Evolutionary conservation across 2,113 vertebrate species (phyloP).

Genomic region (Terrapene triunguis): DNA sequence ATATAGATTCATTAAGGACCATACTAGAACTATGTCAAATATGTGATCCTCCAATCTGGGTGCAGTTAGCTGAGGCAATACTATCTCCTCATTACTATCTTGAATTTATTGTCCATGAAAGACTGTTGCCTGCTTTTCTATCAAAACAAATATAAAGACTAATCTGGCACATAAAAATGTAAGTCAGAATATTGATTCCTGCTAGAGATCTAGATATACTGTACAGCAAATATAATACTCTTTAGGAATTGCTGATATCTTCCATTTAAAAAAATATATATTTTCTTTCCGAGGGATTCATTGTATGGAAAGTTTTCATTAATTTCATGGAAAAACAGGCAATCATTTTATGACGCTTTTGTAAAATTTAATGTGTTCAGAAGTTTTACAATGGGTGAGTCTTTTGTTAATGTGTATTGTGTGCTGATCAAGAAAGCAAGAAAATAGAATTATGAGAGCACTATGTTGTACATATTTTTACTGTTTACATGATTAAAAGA

Average conservation of each 20-base stretch:
- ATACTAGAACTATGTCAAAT: constrained; percentile 77
- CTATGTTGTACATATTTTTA: background rate
- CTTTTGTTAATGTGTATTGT: background rate
- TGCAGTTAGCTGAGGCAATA: constrained; percentile 79
- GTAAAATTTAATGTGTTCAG: constrained; percentile 25
- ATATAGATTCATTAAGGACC: constrained; percentile 81
- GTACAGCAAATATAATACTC: background rate
- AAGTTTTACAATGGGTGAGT: constrained; percentile 47
- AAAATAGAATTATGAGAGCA: background rate
- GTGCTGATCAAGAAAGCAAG: constrained; percentile 3
- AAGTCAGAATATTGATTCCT: constrained; percentile 72
- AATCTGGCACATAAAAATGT: constrained; percentile 79
- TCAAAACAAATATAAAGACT: constrained; percentile 85
- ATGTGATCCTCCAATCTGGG: constrained; percentile 80
- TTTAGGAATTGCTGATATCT: constrained; percentile 33
- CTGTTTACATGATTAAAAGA: background rate
- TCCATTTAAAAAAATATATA: background rate
- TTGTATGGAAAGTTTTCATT: constrained; percentile 22
- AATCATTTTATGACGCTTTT: background rate
- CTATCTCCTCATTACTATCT: constrained; percentile 81
- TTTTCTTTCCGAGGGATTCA: constrained; percentile 28
- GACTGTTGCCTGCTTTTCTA: constrained; percentile 82
- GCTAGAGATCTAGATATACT: constrained; percentile 37
- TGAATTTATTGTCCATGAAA: constrained; percentile 86
- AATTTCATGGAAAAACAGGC: constrained; percentile 36